A percentile compares a stretch with the other conserved stretches of the same genome.
These are phyloP conservation scores for Phortica variegata DNA, from an alignment of 1,140 invertebrate species.

Conservation along the genomic window DNA sequence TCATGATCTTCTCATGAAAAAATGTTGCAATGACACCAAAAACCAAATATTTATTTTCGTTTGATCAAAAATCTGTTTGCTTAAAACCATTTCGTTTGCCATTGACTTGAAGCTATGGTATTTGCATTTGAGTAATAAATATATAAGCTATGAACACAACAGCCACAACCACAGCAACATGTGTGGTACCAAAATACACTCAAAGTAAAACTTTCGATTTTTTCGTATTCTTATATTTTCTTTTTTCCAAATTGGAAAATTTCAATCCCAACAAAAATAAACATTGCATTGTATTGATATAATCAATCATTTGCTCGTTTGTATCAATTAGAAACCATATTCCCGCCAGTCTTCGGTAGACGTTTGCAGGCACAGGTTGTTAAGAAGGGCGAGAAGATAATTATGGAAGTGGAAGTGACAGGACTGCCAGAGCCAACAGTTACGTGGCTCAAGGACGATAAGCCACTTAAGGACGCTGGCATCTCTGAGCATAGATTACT, in stretches of 20 bases:
- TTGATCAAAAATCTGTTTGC: constrained; percentile 3
- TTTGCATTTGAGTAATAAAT: no score
- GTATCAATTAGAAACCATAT: constrained; percentile 77
- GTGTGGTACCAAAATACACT: no score
- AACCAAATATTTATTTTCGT: constrained; percentile 28
- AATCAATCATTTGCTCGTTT: constrained; percentile 31
- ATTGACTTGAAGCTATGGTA: no score
- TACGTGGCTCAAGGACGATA: constrained; percentile 74
- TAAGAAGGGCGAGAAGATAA: constrained; percentile 70
- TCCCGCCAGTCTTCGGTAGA: constrained; percentile 79
- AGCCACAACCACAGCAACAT: no score
- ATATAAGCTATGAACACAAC: no score
- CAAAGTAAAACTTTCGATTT: no score
- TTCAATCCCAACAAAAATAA: no score
- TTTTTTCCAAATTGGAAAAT: no score
- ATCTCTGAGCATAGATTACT: constrained; percentile 59
- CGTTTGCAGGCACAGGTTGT: constrained; percentile 76
- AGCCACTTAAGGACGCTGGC: constrained; percentile 59
- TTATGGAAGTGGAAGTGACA: constrained; percentile 78
- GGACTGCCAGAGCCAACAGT: constrained; percentile 73
- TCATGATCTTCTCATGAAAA: constrained; percentile 18
- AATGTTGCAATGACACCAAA: constrained; percentile 44
- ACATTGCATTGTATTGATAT: no score
- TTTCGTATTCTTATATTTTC: no score
- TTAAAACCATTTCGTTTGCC: no score